These are phyloP conservation scores for Drosophila persimilis DNA, from an alignment of 1,140 invertebrate genomes.

Conservation along the genomic window DNA sequence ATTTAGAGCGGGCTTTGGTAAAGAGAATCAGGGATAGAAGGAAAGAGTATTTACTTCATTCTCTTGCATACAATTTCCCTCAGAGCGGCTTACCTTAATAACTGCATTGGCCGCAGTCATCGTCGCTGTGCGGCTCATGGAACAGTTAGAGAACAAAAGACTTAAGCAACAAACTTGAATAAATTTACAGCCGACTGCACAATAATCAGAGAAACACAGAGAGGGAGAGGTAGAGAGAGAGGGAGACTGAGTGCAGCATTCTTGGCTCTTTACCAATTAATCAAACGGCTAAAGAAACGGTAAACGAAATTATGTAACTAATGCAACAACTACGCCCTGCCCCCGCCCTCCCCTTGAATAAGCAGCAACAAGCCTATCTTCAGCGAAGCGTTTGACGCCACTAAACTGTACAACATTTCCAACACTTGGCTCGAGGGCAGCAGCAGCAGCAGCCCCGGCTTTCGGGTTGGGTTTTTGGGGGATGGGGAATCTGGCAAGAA, in stretches of 20 bases:
- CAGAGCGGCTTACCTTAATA: too few relatives aligned
- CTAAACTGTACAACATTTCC: constrained; percentile 78
- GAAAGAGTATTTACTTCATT: background rate
- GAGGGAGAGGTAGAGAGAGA: constrained; percentile 12
- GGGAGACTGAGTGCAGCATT: constrained; percentile 13
- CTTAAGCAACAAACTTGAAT: constrained; percentile 63
- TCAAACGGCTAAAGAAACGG: constrained; percentile 72
- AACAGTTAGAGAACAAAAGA: constrained; percentile 63
- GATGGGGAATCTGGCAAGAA: constrained; percentile 1
- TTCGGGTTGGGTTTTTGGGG: constrained; percentile 42
- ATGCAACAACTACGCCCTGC: constrained; percentile 40
- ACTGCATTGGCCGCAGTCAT: constrained; percentile 10
- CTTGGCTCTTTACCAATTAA: constrained; percentile 64
- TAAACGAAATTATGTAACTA: constrained; percentile 78
- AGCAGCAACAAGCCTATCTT: constrained; percentile 21
- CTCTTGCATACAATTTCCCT: background rate
- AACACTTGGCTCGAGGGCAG: constrained; percentile 70
- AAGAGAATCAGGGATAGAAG: too few relatives aligned
- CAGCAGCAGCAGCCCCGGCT: constrained; percentile 13
- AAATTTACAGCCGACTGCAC: constrained; percentile 64
- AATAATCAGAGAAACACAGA: constrained; percentile 43
- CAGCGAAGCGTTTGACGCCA: constrained; percentile 73
- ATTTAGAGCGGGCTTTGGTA: too few relatives aligned
- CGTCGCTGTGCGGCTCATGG: constrained; percentile 5
- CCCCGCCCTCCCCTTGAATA: background rate